Conservation (phyloP, 2,797 vertebrate genomes). For the Cuculus canorus region DNA sequence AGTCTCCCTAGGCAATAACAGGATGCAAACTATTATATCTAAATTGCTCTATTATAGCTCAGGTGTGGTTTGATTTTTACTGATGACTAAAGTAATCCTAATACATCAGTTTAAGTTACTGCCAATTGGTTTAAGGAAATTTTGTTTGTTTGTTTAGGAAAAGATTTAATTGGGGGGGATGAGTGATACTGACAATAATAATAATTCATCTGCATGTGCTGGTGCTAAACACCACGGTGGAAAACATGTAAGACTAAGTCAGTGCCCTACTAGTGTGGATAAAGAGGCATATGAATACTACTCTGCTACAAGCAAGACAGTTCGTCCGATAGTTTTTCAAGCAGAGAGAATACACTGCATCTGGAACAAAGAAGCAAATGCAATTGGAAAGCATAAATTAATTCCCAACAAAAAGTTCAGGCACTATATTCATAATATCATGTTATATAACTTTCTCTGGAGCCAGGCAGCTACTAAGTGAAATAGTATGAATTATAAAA, state of each 20-base stretch:
- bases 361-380: constrained; percentile 47
- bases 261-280: not conserved
- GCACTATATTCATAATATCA: constrained; percentile 44
- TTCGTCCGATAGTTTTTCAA: constrained; percentile 19
- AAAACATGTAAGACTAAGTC: constrained; percentile 55
- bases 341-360: not conserved
- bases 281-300: not conserved
- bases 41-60: not conserved
- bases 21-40: not conserved
- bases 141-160: constrained; percentile 50
- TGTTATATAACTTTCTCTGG: constrained; percentile 30
- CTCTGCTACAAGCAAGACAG: constrained; percentile 30
- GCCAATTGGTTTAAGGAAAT: constrained; percentile 14
- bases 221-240: constrained; percentile 8
- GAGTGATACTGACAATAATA: constrained; percentile 26
- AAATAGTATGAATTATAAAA: constrained; percentile 59
- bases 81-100: constrained; percentile 26
- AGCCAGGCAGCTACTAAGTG: constrained; percentile 48
- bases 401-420: constrained; percentile 59
- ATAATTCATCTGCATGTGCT: constrained; percentile 27
- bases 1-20: not conserved
- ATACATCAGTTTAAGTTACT: not conserved
- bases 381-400: constrained; percentile 63
- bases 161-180: constrained; percentile 15
- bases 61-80: constrained; percentile 24